Conservation (phyloP, 2,888 invertebrate species). For the Tuta absoluta region DNA sequence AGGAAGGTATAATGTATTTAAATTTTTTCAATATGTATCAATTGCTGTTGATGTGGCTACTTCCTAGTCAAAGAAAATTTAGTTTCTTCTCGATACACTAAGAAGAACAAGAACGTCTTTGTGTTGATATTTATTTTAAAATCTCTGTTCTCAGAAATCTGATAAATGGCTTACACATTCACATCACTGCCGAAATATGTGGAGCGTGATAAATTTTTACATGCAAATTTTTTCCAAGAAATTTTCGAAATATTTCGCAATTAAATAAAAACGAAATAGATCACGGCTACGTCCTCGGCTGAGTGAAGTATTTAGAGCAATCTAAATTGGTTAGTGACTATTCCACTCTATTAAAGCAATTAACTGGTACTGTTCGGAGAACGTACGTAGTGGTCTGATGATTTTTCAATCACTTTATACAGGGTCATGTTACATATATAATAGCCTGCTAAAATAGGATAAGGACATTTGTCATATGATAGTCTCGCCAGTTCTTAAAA, state of each 20-base stretch:
- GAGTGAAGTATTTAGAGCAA: conserved; percentile 44
- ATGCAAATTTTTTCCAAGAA: neutral
- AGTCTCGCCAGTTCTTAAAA: no score
- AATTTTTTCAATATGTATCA: no score
- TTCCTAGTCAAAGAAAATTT: no score
- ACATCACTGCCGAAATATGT: neutral
- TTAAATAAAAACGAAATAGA: conserved; percentile 42
- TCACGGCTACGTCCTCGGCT: conserved; percentile 50
- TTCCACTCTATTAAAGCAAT: conserved; percentile 38
- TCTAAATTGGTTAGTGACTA: conserved; percentile 38
- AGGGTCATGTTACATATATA: neutral
- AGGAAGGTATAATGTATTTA: no score
- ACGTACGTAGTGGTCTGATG: neutral
- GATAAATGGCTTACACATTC: neutral
- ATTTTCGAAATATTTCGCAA: neutral
- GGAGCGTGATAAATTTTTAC: neutral
- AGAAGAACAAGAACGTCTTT: no score
- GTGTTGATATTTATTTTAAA: no score
- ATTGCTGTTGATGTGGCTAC: no score
- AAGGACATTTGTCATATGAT: no score
- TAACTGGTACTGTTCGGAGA: conserved; percentile 28
- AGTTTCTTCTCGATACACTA: no score
- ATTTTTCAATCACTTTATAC: conserved; percentile 13
- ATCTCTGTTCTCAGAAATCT: neutral
- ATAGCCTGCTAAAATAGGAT: neutral